Conservation (phyloP, 2,113 vertebrate species). For the Nannospalax galili region DNA sequence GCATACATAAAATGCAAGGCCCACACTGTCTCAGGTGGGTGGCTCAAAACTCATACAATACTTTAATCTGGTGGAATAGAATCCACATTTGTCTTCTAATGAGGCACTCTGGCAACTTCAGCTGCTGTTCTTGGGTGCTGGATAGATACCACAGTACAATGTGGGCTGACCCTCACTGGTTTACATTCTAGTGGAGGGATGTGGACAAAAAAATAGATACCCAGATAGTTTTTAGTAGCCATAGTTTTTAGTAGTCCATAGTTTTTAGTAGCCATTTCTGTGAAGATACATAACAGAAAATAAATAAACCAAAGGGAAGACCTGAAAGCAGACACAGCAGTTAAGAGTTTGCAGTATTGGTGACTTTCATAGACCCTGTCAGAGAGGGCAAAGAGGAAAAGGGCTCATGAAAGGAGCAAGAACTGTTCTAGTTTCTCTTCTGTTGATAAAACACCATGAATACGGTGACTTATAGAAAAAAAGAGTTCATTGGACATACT, state of each 20-base stretch:
- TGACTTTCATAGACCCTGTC: not conserved
- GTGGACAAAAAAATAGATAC: not conserved
- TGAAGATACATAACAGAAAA: not conserved
- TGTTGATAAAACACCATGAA: too few species aligned
- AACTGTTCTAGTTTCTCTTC: too few species aligned
- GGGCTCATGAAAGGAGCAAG: not conserved
- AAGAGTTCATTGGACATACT: too few species aligned
- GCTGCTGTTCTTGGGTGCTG: not conserved
- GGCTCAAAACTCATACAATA: not conserved
- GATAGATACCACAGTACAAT: rapidly evolving
- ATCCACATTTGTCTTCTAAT: not conserved
- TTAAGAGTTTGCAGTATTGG: not conserved
- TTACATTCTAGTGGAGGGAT: not conserved
- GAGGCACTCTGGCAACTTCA: not conserved
- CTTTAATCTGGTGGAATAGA: not conserved
- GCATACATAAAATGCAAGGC: rapidly evolving
- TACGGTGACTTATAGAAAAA: too few species aligned
- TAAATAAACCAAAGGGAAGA: not conserved
- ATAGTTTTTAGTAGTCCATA: not conserved
- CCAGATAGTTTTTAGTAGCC: not conserved
- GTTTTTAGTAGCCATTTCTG: not conserved
- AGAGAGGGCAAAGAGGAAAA: not conserved
- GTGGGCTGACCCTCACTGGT: not conserved
- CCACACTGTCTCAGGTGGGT: not conserved
- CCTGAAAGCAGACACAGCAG: not conserved